A percentile compares a stretch with the other conserved stretches of the same genome.
These are phyloP conservation scores for Drosophila sordidula DNA, from an alignment of 2,888 invertebrate species.

Conservation along the genomic window DNA sequence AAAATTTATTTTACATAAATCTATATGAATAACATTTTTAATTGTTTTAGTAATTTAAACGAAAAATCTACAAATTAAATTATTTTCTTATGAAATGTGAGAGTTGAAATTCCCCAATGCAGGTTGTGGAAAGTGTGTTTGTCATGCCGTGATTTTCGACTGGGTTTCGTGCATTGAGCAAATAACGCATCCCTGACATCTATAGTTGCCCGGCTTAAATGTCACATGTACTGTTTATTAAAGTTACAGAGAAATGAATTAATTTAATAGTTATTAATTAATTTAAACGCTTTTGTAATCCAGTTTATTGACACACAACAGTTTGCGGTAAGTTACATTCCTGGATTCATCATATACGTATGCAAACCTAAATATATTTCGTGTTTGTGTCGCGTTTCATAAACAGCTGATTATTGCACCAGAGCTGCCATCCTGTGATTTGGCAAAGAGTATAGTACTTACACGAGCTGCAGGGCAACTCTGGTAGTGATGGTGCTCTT, in stretches of 20 bases:
- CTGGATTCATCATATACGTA: not conserved
- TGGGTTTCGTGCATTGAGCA: not conserved
- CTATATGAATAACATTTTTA: too few relatives aligned
- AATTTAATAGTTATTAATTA: constrained; percentile 3
- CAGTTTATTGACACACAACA: not conserved
- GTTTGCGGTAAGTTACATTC: constrained; percentile 30
- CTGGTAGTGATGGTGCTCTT: constrained; percentile 58
- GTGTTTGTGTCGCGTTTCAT: constrained; percentile 16
- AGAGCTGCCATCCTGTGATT: constrained; percentile 34
- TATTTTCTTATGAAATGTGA: not conserved
- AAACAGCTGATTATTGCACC: constrained; percentile 38
- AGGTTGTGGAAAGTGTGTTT: not conserved
- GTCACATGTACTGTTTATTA: constrained; percentile 8
- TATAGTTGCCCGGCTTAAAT: constrained; percentile 45
- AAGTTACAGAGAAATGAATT: not conserved
- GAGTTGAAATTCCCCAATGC: not conserved
- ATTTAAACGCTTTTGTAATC: not conserved
- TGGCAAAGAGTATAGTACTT: constrained; percentile 1
- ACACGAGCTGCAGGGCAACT: constrained; percentile 27
- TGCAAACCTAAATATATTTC: not conserved
- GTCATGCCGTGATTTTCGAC: not conserved
- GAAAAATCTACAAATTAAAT: too few relatives aligned
- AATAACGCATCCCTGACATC: constrained; percentile 27
- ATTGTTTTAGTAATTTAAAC: too few relatives aligned
- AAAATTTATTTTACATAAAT: too few relatives aligned